A percentile compares a stretch with the other conserved stretches of the same genome.
phyloP scores from a whole-genome alignment of 2,888 invertebrate species.

The Melipona beecheii region DNA sequence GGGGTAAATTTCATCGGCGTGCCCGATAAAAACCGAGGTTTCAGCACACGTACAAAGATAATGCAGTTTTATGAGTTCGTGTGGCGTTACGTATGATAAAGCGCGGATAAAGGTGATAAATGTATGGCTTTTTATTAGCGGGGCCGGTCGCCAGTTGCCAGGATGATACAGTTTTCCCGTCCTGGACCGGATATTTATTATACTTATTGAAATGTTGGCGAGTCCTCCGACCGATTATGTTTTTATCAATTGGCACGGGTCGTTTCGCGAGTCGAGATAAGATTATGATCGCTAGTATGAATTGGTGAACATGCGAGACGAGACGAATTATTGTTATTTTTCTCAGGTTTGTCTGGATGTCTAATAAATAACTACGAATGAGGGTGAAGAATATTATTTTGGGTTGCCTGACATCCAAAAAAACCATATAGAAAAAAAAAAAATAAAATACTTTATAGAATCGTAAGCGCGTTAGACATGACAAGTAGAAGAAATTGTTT shows the following conservation, averaged over 20 bases:
- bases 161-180: conserved; percentile 30
- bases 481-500: too few species aligned
- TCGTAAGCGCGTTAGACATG: too few species aligned
- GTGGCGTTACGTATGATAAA: conserved; percentile 48
- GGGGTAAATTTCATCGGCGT: conserved; percentile 46
- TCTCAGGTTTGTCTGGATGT: too few species aligned
- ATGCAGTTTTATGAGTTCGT: conserved; percentile 55
- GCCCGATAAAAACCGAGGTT: conserved; percentile 48
- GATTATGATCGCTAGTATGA: neutral
- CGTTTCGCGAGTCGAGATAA: neutral
- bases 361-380: too few species aligned
- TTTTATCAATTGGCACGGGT: neutral
- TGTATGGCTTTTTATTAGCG: conserved; percentile 54
- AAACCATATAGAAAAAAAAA: too few species aligned
- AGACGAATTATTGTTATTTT: neutral
- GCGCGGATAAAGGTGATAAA: conserved; percentile 60
- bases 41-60: conserved; percentile 50
- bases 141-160: conserved; percentile 17
- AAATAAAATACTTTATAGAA: too few species aligned
- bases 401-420: too few species aligned
- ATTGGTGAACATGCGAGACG: neutral
- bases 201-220: conserved; percentile 44
- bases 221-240: neutral
- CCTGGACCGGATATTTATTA: conserved; percentile 36
- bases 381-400: too few species aligned